Conservation (phyloP, 1,140 invertebrate genomes). For the Drosophila quadrilineata region DNA sequence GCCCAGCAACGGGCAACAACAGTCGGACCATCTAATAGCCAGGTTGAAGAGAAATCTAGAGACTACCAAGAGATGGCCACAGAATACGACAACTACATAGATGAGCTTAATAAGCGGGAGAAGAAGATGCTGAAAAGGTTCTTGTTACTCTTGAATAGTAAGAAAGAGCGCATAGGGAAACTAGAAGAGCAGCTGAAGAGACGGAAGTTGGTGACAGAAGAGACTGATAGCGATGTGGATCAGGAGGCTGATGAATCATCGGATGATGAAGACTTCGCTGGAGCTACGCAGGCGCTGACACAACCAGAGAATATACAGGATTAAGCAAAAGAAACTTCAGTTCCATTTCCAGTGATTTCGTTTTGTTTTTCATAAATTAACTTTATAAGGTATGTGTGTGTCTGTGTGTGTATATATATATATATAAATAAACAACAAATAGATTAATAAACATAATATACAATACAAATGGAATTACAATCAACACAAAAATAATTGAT, state of each 20-base stretch:
- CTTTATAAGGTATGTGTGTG: conserved; percentile 60
- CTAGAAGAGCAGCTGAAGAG: conserved; percentile 35
- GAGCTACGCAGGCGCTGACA: conserved; percentile 40
- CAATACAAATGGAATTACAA: conserved; percentile 70
- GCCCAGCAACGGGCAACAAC: not conserved
- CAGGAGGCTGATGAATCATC: not conserved
- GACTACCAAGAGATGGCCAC: not conserved
- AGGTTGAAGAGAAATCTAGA: not conserved
- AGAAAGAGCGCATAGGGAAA: conserved; percentile 48
- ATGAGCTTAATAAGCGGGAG: conserved; percentile 22
- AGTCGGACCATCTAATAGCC: too few species aligned
- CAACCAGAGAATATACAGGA: not conserved
- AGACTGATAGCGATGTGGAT: too few species aligned
- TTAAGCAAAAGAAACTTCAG: not conserved
- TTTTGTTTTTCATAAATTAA: conserved; percentile 72
- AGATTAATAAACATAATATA: conserved; percentile 72
- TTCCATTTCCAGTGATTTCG: conserved; percentile 41
- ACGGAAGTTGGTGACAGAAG: not conserved
- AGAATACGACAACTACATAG: conserved; percentile 49
- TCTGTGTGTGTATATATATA: too few species aligned
- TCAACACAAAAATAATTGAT: conserved; percentile 60
- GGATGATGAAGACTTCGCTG: conserved; percentile 11
- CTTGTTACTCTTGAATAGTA: conserved; percentile 48
- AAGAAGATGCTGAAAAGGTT: conserved; percentile 46
- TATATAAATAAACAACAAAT: conserved; percentile 79